Evolutionary conservation across 2,888 invertebrate genomes (phyloP).

Genomic region (Eristalis tenax): DNA sequence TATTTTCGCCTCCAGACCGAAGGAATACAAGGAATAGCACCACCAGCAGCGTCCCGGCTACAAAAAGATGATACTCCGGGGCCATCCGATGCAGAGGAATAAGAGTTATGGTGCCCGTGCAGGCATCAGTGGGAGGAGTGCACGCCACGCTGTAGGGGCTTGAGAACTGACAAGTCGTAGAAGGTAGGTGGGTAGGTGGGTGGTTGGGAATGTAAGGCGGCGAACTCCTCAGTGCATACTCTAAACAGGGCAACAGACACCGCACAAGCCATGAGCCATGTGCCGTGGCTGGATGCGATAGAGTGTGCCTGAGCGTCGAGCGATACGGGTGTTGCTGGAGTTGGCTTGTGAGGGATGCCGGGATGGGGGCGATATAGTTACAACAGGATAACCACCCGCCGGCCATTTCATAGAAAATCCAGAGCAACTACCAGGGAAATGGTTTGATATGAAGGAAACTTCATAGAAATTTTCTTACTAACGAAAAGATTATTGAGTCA

Average conservation of each 20-base stretch:
- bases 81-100: constrained; percentile 4
- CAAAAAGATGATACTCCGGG: constrained; percentile 12
- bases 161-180: background rate
- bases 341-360: background rate
- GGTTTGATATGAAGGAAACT: constrained; percentile 69
- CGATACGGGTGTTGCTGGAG: constrained; percentile 3
- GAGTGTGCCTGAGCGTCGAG: background rate
- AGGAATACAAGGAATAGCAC: constrained; percentile 42
- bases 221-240: background rate
- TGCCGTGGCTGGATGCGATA: background rate
- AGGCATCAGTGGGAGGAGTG: constrained; percentile 30
- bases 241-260: constrained; percentile 48
- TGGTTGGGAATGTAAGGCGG: background rate
- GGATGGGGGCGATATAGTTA: constrained; percentile 50
- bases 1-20: constrained; percentile 42
- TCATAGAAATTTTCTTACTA: constrained; percentile 70
- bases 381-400: constrained; percentile 61
- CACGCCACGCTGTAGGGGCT: constrained; percentile 10
- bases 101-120: constrained; percentile 19
- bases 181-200: background rate
- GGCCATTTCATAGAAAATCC: constrained; percentile 69
- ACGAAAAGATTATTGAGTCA: constrained; percentile 71
- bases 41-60: constrained; percentile 35
- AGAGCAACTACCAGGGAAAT: constrained; percentile 59
- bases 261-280: constrained; percentile 12